phyloP scores from a whole-genome alignment of 1,140 invertebrate genomes.

The Xylocopa sonorina region DNA sequence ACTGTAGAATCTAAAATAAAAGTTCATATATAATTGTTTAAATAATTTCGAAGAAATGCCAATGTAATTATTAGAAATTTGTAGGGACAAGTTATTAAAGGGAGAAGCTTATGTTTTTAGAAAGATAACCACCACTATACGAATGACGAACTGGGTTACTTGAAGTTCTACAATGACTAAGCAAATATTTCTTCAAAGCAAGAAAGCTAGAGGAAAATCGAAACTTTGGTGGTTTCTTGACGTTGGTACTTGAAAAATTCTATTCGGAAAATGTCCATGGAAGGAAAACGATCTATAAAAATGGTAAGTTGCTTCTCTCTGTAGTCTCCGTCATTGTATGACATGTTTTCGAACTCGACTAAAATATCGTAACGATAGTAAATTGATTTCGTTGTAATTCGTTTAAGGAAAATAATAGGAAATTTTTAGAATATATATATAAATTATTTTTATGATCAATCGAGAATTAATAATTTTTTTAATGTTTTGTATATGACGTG shows the following conservation, averaged over 20 bases:
- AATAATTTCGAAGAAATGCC: neutral
- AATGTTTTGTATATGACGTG: too few relatives aligned
- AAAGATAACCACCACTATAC: neutral
- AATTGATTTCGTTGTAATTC: neutral
- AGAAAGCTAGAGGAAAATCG: conserved; percentile 68
- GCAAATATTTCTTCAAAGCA: conserved; percentile 73
- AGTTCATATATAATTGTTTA: too few relatives aligned
- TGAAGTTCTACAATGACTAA: conserved; percentile 71
- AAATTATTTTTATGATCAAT: neutral
- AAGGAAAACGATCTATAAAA: conserved; percentile 76
- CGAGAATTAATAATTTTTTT: neutral
- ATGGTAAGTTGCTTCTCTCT: conserved; percentile 67
- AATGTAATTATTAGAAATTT: neutral
- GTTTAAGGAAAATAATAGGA: neutral
- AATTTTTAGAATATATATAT: neutral
- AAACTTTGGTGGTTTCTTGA: conserved; percentile 29
- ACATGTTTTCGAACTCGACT: neutral
- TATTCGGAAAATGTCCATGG: conserved; percentile 59
- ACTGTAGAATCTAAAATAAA: neutral
- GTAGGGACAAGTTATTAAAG: too few relatives aligned
- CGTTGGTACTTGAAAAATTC: conserved; percentile 51
- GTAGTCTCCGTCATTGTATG: neutral
- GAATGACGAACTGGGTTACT: conserved; percentile 31
- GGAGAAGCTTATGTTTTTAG: conserved; percentile 49
- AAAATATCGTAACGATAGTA: neutral